Percentiles rank a stretch among this genome's conserved stretches.
Evolutionary conservation across 2,113 vertebrate species (phyloP).

Genomic region (Grus americana): DNA sequence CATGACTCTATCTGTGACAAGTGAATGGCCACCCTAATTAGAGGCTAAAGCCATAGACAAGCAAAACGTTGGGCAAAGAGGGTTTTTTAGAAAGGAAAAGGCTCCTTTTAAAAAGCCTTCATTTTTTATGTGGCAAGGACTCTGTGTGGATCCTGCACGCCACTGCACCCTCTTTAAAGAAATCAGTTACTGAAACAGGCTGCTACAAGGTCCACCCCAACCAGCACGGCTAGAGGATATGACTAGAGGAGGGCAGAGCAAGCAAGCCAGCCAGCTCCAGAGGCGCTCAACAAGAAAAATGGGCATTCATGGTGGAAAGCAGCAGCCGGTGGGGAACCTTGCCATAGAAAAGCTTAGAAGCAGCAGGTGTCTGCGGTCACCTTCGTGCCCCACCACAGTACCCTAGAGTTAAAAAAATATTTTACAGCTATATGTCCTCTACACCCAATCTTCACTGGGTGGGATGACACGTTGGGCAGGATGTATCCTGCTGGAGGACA

Average conservation of each 20-base stretch:
- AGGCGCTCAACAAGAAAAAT: neutral
- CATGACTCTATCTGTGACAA: no score
- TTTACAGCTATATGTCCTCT: neutral
- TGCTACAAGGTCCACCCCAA: neutral
- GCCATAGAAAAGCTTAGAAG: neutral
- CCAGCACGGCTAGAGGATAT: neutral
- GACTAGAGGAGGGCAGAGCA: neutral
- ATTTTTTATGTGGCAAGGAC: conserved; percentile 21
- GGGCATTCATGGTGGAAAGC: neutral
- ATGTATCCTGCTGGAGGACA: neutral
- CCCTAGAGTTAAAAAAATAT: neutral
- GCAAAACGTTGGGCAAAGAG: neutral
- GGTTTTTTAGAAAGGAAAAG: neutral
- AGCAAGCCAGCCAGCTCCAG: neutral
- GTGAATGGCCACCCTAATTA: neutral
- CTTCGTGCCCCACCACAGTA: neutral
- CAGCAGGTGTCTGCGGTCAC: neutral
- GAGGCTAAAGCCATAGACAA: neutral
- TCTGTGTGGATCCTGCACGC: neutral
- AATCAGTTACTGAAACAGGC: neutral
- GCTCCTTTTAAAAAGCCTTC: neutral
- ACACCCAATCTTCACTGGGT: neutral
- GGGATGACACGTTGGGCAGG: neutral
- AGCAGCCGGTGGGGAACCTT: neutral
- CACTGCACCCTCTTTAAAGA: neutral